Evolutionary conservation across 2,797 vertebrate genomes (phyloP), one percentile per base, ranked within the genome.

Genomic region (Cercopithecus neglectus): DNA sequence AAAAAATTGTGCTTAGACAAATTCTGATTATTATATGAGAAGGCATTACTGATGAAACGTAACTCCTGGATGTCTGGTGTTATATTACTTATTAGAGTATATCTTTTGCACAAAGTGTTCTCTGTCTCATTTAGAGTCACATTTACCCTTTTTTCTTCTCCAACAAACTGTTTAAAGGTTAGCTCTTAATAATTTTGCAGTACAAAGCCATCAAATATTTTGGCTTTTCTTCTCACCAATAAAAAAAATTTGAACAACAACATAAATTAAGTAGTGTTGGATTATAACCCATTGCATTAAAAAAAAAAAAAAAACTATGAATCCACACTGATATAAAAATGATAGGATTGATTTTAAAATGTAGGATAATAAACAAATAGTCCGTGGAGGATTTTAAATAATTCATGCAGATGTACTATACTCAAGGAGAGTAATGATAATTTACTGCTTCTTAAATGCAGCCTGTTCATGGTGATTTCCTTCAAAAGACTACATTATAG

Each of bases 121-220:
- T 61, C 26, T 70, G 39, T 79, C 26, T 84, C 28, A 82, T 55
- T 89, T 89, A 94, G n/a, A 41, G 19, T 10, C 48, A 72, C 21
- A 41, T 67, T 70, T 70, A 46, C 12, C 48, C 2, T 36, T 95
- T 95, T 85, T 33, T 86, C 11, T 17, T 67, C 9, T 76, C 94
- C 88, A 90, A 17, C 88, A 83, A 22, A 83, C 14, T 81, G 41
- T 87, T 89, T 94, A 76, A 96, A 97, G 96, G 53, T 70, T 24
- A 57, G 28, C 9, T 8, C 0, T 24, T 81, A 36, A 5, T 72
- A 93, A 41, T 48, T 59, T 0, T 0, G 24, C 46, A 79, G 5
- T 96, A 41, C 1, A 96, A 89, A 98, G 82, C 50, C 86, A 86
- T 88, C 90, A 70, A 86, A 2, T 93, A 92, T 48, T 97, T 97